Percentiles rank a stretch among this genome's conserved stretches.
phyloP scores from a whole-genome alignment of 2,888 invertebrate species.

The Phymatocera aterrima region DNA sequence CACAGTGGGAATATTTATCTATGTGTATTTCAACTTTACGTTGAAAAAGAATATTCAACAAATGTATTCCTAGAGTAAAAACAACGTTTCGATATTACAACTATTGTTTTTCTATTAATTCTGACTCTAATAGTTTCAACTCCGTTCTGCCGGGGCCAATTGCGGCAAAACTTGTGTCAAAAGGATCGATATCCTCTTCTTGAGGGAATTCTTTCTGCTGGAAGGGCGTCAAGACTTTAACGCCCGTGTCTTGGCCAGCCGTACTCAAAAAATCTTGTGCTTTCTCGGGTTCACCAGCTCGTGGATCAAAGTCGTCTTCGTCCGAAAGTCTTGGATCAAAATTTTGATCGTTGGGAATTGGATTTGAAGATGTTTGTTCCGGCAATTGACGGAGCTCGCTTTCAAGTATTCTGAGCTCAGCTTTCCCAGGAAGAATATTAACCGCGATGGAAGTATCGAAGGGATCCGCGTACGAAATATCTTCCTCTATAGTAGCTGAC shows the following conservation, averaged over 20 bases:
- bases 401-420: constrained; percentile 87
- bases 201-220: constrained; percentile 68
- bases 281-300: constrained; percentile 71
- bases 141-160: constrained; percentile 87
- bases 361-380: constrained; percentile 65
- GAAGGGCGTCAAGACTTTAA: constrained; percentile 71
- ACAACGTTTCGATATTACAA: constrained; percentile 11
- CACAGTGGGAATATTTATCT: background rate
- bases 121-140: constrained; percentile 86
- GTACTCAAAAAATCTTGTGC: constrained; percentile 74
- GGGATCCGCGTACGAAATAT: constrained; percentile 81
- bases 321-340: constrained; percentile 56
- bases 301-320: constrained; percentile 76
- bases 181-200: constrained; percentile 83
- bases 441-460: constrained; percentile 92
- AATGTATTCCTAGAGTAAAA: constrained; percentile 4
- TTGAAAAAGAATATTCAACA: background rate
- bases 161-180: constrained; percentile 88
- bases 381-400: constrained; percentile 82
- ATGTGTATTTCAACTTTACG: background rate
- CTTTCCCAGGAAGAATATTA: constrained; percentile 86
- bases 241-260: constrained; percentile 76
- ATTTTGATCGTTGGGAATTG: constrained; percentile 58
- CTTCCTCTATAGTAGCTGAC: constrained; percentile 69
- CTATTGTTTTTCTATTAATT: constrained; percentile 77